Percentiles rank a stretch among this genome's conserved stretches.
These are phyloP conservation scores for Drosophila eugracilis DNA, from an alignment of 1,140 invertebrate species.

Conservation along the genomic window DNA sequence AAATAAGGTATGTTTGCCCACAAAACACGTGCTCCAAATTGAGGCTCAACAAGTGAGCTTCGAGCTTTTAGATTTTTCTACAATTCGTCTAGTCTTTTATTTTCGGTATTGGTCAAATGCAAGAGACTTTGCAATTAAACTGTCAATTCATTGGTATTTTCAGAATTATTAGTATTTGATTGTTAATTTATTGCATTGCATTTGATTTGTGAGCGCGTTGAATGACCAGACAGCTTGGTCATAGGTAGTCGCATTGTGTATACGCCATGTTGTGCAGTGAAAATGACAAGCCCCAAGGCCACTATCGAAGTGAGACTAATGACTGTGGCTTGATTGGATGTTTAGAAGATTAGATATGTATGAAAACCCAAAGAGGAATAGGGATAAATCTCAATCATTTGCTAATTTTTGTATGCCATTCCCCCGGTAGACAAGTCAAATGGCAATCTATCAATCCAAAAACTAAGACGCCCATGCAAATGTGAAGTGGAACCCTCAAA, in stretches of 20 bases:
- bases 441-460: constrained; percentile 12
- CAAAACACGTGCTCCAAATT: constrained; percentile 77
- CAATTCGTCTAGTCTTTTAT: constrained; percentile 10
- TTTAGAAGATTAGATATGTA: constrained; percentile 2
- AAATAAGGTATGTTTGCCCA: constrained; percentile 60
- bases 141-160: constrained; percentile 67
- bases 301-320: constrained; percentile 21
- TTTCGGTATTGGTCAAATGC: constrained; percentile 15
- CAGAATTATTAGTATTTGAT: constrained; percentile 78
- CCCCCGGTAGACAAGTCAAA: constrained; percentile 5
- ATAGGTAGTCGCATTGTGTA: constrained; percentile 29
- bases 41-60: constrained; percentile 26
- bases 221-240: constrained; percentile 29
- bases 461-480: constrained; percentile 30
- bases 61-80: constrained; percentile 14
- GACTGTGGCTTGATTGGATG: background rate
- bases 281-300: constrained; percentile 34
- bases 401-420: background rate
- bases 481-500: constrained; percentile 27
- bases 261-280: constrained; percentile 33
- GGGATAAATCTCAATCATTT: background rate
- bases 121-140: constrained; percentile 62
- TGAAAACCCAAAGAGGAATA: no score
- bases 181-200: constrained; percentile 71
- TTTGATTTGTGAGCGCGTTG: constrained; percentile 57